A percentile compares a stretch with the other conserved stretches of the same genome.
Conservation (phyloP, 2,797 vertebrate genomes). For the Danionella dracula region DNA sequence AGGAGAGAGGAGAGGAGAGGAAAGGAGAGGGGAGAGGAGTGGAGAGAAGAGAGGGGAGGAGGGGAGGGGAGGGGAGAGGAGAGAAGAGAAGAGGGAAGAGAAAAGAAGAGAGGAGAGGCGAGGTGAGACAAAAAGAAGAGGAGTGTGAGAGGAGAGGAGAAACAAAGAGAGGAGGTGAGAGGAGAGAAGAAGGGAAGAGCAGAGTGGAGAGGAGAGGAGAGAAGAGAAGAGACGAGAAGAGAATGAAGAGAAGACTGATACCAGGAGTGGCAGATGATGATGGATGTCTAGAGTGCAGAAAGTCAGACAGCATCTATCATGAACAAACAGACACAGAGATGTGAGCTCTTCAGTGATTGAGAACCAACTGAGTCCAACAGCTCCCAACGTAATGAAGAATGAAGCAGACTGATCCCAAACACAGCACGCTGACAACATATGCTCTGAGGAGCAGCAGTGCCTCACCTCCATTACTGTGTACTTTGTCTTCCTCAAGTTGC, state of each 20-base stretch:
- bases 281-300: constrained; percentile 42
- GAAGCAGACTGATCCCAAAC: constrained; percentile 30
- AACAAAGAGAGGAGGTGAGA: neutral
- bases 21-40: neutral
- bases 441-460: constrained; percentile 41
- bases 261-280: constrained; percentile 46
- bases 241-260: constrained; percentile 27
- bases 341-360: constrained; percentile 30
- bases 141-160: neutral
- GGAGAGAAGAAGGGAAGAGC: neutral
- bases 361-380: constrained; percentile 36
- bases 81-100: neutral
- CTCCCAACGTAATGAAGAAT: constrained; percentile 27
- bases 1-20: neutral
- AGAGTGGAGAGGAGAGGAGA: neutral
- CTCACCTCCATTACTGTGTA: constrained; percentile 77
- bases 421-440: constrained; percentile 30
- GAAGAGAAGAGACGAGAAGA: neutral
- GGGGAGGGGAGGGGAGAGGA: neutral
- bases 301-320: constrained; percentile 48
- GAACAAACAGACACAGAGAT: constrained; percentile 38
- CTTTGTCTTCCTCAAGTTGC: constrained; percentile 78
- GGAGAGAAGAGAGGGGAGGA: neutral
- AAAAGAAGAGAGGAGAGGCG: neutral
- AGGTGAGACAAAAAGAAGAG: neutral